Conservation (phyloP, 2,797 vertebrate genomes). For the Taeniopygia guttata region DNA sequence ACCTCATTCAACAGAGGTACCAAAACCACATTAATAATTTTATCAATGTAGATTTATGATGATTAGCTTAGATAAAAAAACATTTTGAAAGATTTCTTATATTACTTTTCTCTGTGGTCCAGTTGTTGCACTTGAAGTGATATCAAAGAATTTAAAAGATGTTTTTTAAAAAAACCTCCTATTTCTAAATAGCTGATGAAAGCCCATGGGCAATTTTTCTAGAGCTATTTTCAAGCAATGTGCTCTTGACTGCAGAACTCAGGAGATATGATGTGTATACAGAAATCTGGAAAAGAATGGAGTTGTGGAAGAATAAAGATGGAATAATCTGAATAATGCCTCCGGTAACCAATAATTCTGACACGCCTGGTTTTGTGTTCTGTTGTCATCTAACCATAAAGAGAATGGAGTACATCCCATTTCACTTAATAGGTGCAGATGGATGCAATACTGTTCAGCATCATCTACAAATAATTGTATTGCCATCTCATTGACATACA, state of each 20-base stretch:
- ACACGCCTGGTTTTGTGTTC: neutral
- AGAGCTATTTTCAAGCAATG: neutral
- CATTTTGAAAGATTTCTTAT: neutral
- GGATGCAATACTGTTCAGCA: neutral
- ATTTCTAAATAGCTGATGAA: slow-evolving; percentile 11
- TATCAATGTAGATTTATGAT: neutral
- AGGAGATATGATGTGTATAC: neutral
- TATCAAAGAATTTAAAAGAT: neutral
- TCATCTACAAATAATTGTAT: neutral
- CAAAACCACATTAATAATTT: neutral
- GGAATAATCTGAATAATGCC: neutral
- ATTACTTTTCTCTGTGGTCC: neutral
- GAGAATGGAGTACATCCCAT: neutral
- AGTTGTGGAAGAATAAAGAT: neutral
- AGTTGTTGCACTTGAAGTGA: neutral
- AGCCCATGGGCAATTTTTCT: neutral
- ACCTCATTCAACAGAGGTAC: neutral
- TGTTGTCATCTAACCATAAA: neutral
- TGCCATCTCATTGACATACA: neutral
- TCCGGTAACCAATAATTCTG: slow-evolving; percentile 24
- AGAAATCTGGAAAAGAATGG: neutral
- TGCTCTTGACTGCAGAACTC: neutral
- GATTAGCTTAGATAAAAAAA: neutral
- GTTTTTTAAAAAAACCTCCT: neutral
- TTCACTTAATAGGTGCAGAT: slow-evolving; percentile 13